Base-by-base conservation (phyloP, 2,797 vertebrate species). In the Bradypodion pumilum region DNA sequence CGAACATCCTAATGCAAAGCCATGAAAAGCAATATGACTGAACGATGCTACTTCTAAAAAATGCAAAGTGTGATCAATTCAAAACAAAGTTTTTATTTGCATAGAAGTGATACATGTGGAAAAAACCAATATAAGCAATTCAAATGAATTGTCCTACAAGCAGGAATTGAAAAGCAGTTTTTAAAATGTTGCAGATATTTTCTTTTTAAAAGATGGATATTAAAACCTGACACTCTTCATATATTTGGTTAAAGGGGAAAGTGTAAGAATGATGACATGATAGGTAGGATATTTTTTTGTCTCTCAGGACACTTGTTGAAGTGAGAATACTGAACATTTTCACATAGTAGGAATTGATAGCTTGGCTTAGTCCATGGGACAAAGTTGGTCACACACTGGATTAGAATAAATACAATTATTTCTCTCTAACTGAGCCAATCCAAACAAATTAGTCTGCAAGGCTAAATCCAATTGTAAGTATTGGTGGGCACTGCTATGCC, bases 11-110 rank as follows among this genome's bases (percentile, higher is more conserved):
- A 91, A 85, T 91, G 74, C 87, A 94, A 90, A 80, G 59, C 80
- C 82, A 89, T 84, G 76, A 37, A 94, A 94, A 92, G 90, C 46
- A 81, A 81, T 80, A 88, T 80, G 75, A 87, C 77, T 90, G 87
- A 85, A 85, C 70, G 66, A 92, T 68, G 1, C 19, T 84, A 69
- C 46, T 75, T 78, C 88, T 85, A 84, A 85, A 85, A 89, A 87
- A 46, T 79, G 89, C 19, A 90, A 77, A 86, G 16, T 75, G 83
- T 89, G 93, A 90, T 89, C 46, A 78, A 83, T 68, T 49, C 73
- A 66, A 82, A 91, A 91, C 88, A 70, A 78, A 90, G 84, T 85
- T 68, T 52, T 85, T 85, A 88, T 91, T 91, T 92, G 89, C 82
- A 94, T 92, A 59, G 87, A 93, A 92, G 80, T 86, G 82, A 92